phyloP scores from a whole-genome alignment of 2,888 invertebrate species.

The Caenorhabditis sp. region DNA sequence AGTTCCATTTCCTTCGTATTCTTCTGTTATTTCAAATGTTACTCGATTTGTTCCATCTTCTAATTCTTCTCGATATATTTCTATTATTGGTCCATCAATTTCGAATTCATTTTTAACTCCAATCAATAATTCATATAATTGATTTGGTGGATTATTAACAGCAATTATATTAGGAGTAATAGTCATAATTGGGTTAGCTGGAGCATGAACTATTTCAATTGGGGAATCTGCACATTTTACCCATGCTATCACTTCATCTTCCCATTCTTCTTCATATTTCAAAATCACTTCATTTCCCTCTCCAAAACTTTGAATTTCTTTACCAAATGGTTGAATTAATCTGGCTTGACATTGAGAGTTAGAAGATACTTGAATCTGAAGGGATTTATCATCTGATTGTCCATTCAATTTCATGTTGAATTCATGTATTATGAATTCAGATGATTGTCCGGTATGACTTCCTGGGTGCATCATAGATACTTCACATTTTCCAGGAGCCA shows the following conservation, averaged over 20 bases:
- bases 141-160: too few relatives aligned
- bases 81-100: background rate
- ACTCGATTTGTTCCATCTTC: too few relatives aligned
- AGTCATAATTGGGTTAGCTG: constrained; percentile 9
- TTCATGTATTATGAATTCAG: constrained; percentile 23
- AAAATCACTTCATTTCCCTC: constrained; percentile 7
- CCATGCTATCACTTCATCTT: constrained; percentile 34
- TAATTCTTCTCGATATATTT: too few relatives aligned
- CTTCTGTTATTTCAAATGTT: background rate
- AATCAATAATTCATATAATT: background rate
- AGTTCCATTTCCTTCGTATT: background rate
- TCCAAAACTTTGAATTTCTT: background rate
- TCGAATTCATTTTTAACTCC: background rate
- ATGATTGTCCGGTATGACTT: constrained; percentile 2
- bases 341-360: constrained; percentile 13
- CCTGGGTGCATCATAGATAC: constrained; percentile 27
- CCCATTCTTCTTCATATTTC: constrained; percentile 24
- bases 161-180: background rate
- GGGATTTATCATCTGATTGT: constrained; percentile 17
- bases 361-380: constrained; percentile 7
- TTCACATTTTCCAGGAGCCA: constrained; percentile 26
- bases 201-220: constrained; percentile 32
- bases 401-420: constrained; percentile 29
- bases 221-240: constrained; percentile 24
- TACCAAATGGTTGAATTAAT: constrained; percentile 22